Conservation (phyloP, 2,888 invertebrate genomes). For the Uloborus plumipes region DNA sequence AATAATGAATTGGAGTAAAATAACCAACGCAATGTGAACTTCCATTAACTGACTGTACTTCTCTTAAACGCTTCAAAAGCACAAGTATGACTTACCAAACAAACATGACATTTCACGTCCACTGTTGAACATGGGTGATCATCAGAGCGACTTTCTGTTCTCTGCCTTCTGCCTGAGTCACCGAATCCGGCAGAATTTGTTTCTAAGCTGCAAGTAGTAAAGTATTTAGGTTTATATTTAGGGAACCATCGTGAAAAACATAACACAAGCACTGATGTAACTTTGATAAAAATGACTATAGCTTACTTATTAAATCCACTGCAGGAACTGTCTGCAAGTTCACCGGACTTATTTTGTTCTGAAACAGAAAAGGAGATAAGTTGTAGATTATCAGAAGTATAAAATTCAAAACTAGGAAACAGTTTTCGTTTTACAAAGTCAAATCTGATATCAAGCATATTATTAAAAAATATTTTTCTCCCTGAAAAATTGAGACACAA, state of each 20-base stretch:
- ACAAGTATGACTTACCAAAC: slow-evolving; percentile 32
- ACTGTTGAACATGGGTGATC: slow-evolving; percentile 52
- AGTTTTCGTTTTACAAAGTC: no score
- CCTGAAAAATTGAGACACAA: no score
- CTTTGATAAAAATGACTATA: neutral
- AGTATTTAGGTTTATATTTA: neutral
- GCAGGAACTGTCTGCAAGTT: slow-evolving; percentile 51
- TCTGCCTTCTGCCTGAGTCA: slow-evolving; percentile 7
- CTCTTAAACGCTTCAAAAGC: no score
- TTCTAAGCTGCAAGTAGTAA: neutral
- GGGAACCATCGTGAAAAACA: neutral
- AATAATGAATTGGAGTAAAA: no score
- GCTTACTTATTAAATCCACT: slow-evolving; percentile 59
- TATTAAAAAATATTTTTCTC: no score
- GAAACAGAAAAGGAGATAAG: slow-evolving; percentile 4
- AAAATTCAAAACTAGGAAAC: no score
- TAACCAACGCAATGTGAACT: no score
- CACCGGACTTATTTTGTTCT: slow-evolving; percentile 49
- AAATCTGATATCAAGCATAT: no score
- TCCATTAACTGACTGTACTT: no score
- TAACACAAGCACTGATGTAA: neutral
- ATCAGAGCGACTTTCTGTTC: slow-evolving; percentile 21
- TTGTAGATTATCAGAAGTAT: neutral
- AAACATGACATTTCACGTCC: slow-evolving; percentile 53
- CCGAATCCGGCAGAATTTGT: slow-evolving; percentile 9